Evolutionary conservation across 2,113 vertebrate genomes (phyloP).

Genomic region (Clarias batrachus): DNA sequence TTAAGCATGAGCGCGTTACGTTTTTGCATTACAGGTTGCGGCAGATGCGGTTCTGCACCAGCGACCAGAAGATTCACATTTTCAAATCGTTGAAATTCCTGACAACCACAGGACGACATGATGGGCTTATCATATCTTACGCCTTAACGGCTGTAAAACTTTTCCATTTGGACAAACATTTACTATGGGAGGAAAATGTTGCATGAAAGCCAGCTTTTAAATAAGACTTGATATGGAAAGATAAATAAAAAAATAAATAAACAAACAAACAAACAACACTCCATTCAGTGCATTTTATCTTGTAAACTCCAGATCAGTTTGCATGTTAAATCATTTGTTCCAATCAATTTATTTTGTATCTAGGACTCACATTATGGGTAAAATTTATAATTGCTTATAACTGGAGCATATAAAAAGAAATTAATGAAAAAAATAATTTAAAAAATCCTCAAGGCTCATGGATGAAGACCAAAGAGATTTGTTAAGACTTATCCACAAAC

Average conservation of each 20-base stretch:
- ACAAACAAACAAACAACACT: not conserved
- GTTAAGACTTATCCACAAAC: not conserved
- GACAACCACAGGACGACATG: not conserved
- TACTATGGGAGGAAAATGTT: not conserved
- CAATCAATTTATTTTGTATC: not conserved
- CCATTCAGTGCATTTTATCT: not conserved
- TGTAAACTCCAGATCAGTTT: not conserved
- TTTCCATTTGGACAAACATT: not conserved
- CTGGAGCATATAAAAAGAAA: not conserved
- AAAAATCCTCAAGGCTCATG: not conserved
- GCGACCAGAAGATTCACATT: not conserved
- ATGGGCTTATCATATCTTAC: too few species aligned
- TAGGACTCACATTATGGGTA: not conserved
- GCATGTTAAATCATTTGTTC: not conserved
- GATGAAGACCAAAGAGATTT: not conserved
- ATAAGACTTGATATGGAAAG: not conserved
- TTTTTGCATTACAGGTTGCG: not conserved
- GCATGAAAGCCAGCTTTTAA: not conserved
- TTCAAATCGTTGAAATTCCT: conserved; percentile 12
- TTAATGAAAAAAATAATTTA: too few species aligned
- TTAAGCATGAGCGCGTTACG: not conserved
- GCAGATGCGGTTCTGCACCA: conserved; percentile 18
- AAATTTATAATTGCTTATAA: not conserved
- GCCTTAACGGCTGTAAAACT: too few species aligned
- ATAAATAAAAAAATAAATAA: not conserved